These are phyloP conservation scores for Vespertilio murinus DNA, from an alignment of 2,797 vertebrate species.

Conservation along the genomic window DNA sequence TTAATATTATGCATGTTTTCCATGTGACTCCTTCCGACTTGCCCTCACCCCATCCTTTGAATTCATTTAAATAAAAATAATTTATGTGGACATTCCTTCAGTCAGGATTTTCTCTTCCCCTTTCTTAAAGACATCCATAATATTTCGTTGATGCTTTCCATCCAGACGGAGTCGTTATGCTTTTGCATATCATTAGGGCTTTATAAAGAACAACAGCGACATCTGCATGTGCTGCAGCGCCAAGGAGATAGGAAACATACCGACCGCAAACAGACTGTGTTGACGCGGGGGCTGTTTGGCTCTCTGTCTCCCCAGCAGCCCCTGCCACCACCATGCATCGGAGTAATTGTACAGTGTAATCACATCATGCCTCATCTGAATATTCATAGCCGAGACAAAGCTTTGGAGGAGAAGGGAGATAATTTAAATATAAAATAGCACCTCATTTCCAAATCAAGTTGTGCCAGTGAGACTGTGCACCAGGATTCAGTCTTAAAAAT, in stretches of 20 bases:
- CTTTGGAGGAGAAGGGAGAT: slow-evolving; percentile 79
- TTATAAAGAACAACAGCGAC: slow-evolving; percentile 99
- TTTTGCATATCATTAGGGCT: slow-evolving; percentile 89
- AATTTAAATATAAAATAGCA: slow-evolving; percentile 82
- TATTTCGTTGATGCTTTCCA: slow-evolving; percentile 81
- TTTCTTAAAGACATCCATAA: slow-evolving; percentile 77
- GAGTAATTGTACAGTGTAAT: slow-evolving; percentile 92
- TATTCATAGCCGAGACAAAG: slow-evolving; percentile 90
- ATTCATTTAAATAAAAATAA: slow-evolving; percentile 87
- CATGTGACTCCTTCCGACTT: slow-evolving; percentile 87
- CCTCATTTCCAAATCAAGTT: slow-evolving; percentile 82
- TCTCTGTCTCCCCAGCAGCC: slow-evolving; percentile 78
- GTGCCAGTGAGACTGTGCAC: slow-evolving; percentile 51
- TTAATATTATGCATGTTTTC: slow-evolving; percentile 92
- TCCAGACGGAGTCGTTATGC: slow-evolving; percentile 85
- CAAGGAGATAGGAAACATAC: slow-evolving; percentile 84
- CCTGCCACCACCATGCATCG: slow-evolving; percentile 73
- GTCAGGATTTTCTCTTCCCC: slow-evolving; percentile 80
- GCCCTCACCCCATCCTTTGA: slow-evolving; percentile 78
- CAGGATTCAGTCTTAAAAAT: slow-evolving; percentile 74
- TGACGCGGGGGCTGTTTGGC: slow-evolving; percentile 78
- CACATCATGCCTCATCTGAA: slow-evolving; percentile 91
- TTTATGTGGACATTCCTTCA: slow-evolving; percentile 89
- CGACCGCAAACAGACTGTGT: slow-evolving; percentile 75
- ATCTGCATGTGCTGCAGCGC: slow-evolving; percentile 97